Conservation (phyloP, 2,797 vertebrate genomes). For the Rhynchonycteris naso region DNA sequence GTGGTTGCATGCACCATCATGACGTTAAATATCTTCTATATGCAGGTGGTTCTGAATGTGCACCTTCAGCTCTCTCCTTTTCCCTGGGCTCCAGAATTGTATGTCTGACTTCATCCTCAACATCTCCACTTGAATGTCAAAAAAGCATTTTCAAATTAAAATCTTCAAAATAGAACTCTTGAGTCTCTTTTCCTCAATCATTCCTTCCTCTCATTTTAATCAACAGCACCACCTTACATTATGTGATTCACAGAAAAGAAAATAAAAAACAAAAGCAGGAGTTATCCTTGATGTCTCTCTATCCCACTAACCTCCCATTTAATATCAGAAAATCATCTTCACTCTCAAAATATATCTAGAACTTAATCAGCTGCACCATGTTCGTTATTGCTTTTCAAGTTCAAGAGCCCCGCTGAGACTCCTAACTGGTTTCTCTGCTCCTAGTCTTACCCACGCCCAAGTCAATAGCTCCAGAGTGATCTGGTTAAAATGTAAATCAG, state of each 20-base stretch:
- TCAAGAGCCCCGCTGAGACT: background rate
- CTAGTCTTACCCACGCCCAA: background rate
- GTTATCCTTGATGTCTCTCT: background rate
- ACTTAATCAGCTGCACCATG: background rate
- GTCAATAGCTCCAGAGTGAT: background rate
- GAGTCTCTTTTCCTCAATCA: background rate
- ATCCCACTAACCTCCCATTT: background rate
- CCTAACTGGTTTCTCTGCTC: background rate
- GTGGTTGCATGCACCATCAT: background rate
- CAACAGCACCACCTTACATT: background rate
- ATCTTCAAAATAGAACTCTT: background rate
- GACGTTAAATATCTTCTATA: background rate
- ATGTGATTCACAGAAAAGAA: background rate
- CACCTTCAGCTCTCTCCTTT: background rate
- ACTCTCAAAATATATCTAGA: background rate
- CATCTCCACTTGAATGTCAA: background rate
- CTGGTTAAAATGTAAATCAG: background rate
- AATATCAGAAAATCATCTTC: background rate
- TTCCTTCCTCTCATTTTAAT: background rate
- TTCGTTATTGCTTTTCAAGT: background rate
- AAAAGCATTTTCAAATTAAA: background rate
- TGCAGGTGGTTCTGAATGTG: background rate
- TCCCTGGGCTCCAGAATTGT: background rate
- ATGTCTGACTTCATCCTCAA: background rate
- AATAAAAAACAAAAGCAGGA: background rate